phyloP scores from a whole-genome alignment of 2,888 invertebrate genomes.

The Ectemnius lituratus region DNA sequence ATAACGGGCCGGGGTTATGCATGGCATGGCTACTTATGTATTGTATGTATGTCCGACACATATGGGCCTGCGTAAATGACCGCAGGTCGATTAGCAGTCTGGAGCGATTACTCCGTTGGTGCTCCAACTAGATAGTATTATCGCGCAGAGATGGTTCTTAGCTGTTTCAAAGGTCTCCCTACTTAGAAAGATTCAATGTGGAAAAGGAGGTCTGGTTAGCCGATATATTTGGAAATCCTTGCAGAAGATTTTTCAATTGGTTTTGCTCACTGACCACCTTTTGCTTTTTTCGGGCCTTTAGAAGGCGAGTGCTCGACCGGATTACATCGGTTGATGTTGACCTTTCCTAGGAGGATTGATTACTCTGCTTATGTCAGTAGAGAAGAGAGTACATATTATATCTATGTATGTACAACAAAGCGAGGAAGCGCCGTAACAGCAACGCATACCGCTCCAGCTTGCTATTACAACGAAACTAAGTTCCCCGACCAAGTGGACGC shows the following conservation, averaged over 20 bases:
- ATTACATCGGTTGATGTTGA: neutral
- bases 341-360: too few species aligned
- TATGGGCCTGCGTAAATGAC: constrained; percentile 23
- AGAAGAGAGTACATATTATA: too few species aligned
- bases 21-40: constrained; percentile 19
- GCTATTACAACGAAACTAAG: constrained; percentile 2
- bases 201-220: too few species aligned
- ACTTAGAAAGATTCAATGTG: neutral
- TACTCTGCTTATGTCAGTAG: too few species aligned
- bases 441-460: neutral
- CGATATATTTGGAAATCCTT: too few species aligned
- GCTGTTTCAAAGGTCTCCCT: neutral
- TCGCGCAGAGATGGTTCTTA: neutral
- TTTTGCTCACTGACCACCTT: too few species aligned
- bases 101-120: too few species aligned
- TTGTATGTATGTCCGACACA: neutral
- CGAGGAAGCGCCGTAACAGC: too few species aligned
- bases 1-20: neutral
- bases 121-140: too few species aligned
- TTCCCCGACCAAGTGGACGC: constrained; percentile 24
- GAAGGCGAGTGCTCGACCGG: neutral
- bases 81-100: constrained; percentile 2
- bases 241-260: too few species aligned
- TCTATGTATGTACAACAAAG: too few species aligned
- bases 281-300: too few species aligned